Evolutionary conservation across 2,888 invertebrate genomes (phyloP).

Genomic region (Spicauda simplicius): DNA sequence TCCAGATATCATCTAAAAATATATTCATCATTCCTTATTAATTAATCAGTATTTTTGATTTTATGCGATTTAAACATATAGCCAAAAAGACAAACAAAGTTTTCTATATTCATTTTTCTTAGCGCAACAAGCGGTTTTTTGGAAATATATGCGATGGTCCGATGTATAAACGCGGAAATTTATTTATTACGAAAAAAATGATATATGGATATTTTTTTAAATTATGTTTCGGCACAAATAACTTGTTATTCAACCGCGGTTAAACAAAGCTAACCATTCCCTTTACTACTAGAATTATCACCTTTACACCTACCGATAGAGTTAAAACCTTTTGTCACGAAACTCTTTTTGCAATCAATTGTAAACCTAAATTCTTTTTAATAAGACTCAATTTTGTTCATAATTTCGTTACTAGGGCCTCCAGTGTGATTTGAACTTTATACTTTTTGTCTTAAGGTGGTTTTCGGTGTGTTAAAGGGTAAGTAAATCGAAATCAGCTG

Average conservation of each 20-base stretch:
- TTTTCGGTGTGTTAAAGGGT: slow-evolving; percentile 44
- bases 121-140: no score
- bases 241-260: neutral
- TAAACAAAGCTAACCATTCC: neutral
- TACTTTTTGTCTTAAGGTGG: slow-evolving; percentile 39
- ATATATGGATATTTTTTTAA: no score
- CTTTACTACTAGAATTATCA: slow-evolving; percentile 22
- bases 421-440: slow-evolving; percentile 36
- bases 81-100: no score
- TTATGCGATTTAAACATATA: no score
- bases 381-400: slow-evolving; percentile 2
- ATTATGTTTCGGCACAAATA: no score
- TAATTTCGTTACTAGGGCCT: neutral
- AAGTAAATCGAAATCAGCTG: slow-evolving; percentile 63
- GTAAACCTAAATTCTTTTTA: neutral
- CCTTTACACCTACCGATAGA: slow-evolving; percentile 29
- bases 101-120: no score
- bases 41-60: no score
- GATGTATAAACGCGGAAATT: no score
- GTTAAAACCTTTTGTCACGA: slow-evolving; percentile 19
- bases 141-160: no score
- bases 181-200: no score
- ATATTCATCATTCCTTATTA: no score
- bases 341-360: neutral
- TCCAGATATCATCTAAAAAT: no score